Evolutionary conservation across 2,113 vertebrate genomes (phyloP).

Genomic region (Dermatemys mawii): DNA sequence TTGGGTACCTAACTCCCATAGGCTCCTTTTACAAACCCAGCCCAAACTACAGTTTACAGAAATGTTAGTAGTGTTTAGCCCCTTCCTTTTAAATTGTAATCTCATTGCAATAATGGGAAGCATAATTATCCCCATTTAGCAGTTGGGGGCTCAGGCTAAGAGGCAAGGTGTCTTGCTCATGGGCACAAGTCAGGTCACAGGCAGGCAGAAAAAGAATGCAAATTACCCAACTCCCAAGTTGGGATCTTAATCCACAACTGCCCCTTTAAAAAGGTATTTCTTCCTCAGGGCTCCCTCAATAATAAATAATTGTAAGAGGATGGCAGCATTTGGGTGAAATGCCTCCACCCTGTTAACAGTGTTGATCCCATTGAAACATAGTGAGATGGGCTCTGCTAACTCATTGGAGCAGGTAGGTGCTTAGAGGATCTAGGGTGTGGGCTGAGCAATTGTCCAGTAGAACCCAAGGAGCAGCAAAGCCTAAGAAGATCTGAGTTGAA

Average conservation of each 20-base stretch:
- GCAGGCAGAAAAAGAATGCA: background rate
- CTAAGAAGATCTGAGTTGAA: background rate
- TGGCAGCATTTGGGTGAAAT: background rate
- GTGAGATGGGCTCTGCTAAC: background rate
- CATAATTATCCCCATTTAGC: background rate
- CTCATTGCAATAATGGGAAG: no score
- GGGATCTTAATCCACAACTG: background rate
- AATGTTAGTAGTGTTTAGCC: background rate
- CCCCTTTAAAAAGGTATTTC: background rate
- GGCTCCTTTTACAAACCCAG: no score
- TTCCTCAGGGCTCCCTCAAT: background rate
- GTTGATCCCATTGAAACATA: background rate
- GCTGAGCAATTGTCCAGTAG: background rate
- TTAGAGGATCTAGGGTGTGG: background rate
- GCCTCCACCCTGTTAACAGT: no score
- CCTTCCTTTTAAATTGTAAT: background rate
- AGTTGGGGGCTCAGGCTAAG: background rate
- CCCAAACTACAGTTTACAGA: background rate
- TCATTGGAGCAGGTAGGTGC: background rate
- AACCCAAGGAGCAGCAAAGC: background rate
- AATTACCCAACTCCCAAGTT: background rate
- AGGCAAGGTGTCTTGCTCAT: background rate
- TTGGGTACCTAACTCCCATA: no score
- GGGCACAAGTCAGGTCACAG: fast-evolving
- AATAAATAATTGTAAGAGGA: background rate